phyloP scores from a whole-genome alignment of 2,797 vertebrate species.

The Spinus pinus region DNA sequence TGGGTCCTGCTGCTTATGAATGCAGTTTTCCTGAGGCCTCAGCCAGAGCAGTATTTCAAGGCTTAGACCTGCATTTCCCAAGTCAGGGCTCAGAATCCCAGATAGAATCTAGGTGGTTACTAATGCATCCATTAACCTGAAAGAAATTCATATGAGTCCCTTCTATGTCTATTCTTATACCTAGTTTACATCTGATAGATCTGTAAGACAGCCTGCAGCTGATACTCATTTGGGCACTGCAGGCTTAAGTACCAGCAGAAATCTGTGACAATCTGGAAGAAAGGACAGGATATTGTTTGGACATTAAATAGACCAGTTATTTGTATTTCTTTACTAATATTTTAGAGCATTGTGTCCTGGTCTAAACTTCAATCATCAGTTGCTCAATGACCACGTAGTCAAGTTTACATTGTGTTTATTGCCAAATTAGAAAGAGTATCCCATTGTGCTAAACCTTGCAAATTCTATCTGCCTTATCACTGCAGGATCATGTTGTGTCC shows the following conservation, averaged over 20 bases:
- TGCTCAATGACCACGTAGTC: not conserved
- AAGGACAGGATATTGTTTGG: not conserved
- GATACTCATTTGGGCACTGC: not conserved
- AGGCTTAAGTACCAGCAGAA: not conserved
- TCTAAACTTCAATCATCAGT: not conserved
- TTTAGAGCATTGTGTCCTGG: not conserved
- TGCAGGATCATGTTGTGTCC: slow-evolving; percentile 11
- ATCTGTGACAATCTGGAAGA: not conserved
- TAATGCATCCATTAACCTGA: not conserved
- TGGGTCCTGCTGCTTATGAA: not conserved
- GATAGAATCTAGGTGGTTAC: not conserved
- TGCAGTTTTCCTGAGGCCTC: not conserved
- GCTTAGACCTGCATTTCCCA: not conserved
- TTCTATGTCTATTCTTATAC: not conserved
- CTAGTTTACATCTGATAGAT: not conserved
- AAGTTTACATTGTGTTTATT: not conserved
- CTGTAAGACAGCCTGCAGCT: not conserved
- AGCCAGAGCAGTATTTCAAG: not conserved
- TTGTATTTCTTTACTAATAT: not conserved
- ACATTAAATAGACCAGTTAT: not conserved
- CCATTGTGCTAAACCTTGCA: not conserved
- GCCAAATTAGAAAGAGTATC: not conserved
- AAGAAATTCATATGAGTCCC: not conserved
- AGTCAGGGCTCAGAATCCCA: not conserved
- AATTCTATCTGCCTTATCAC: slow-evolving; percentile 15